Evolutionary conservation across 2,797 vertebrate genomes (phyloP).

Genomic region (Typhlichthys subterraneus): DNA sequence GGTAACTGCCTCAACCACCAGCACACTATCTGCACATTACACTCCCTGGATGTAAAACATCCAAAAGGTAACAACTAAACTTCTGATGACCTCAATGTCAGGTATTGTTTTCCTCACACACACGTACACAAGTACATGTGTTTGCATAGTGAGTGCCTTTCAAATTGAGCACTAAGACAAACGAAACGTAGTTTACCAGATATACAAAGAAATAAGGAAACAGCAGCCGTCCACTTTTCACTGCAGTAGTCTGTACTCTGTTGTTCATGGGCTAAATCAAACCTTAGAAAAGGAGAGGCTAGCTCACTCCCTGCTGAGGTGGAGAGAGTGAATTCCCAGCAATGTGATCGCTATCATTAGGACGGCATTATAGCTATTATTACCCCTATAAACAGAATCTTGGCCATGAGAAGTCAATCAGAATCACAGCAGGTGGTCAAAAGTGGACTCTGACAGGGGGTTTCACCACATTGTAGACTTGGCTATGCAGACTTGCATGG

Average conservation of each 20-base stretch:
- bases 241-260: slow-evolving; percentile 35
- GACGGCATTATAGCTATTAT: slow-evolving; percentile 63
- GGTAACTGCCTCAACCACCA: too few relatives aligned
- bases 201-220: too few relatives aligned
- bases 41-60: too few relatives aligned
- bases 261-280: slow-evolving; percentile 58
- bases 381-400: slow-evolving; percentile 72
- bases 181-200: too few relatives aligned
- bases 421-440: slow-evolving; percentile 58
- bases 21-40: too few relatives aligned
- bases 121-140: too few relatives aligned
- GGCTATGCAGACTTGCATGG: too few relatives aligned
- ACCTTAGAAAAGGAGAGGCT: slow-evolving; percentile 48
- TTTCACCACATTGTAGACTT: slow-evolving; percentile 22
- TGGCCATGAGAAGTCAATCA: slow-evolving; percentile 70
- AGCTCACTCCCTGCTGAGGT: slow-evolving; percentile 54
- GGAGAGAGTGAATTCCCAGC: slow-evolving; percentile 50
- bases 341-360: slow-evolving; percentile 73
- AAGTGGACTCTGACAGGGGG: slow-evolving; percentile 32
- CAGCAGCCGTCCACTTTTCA: slow-evolving; percentile 22
- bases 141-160: too few relatives aligned
- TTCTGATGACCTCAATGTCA: too few relatives aligned
- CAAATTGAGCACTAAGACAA: too few relatives aligned
- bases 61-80: too few relatives aligned
- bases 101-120: too few relatives aligned